A percentile compares a stretch with the other conserved stretches of the same genome.
These are phyloP conservation scores for Carapus acus DNA, from an alignment of 2,797 vertebrate genomes.

Conservation along the genomic window DNA sequence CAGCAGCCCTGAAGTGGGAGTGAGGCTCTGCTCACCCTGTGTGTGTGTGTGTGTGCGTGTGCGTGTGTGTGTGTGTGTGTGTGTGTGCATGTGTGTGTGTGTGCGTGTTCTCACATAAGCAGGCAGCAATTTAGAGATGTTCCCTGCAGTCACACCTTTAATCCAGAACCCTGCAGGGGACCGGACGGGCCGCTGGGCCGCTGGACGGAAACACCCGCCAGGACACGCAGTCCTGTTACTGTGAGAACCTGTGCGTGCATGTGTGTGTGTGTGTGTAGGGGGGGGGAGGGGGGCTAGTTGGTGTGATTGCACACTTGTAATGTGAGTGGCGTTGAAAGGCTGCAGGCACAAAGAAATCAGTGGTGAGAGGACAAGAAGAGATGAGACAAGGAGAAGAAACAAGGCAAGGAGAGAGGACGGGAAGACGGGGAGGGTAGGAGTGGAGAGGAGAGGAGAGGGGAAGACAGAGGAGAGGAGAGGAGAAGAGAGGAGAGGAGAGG, in stretches of 20 bases:
- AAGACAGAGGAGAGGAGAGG: no score
- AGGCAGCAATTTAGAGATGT: not conserved
- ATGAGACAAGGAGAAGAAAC: no score
- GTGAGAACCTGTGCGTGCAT: not conserved
- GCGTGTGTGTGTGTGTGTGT: no score
- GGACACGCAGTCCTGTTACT: not conserved
- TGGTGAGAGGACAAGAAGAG: no score
- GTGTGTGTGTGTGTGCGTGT: no score
- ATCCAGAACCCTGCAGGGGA: not conserved
- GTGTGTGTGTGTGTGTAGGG: not conserved
- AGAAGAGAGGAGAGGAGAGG: not conserved
- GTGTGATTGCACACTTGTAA: not conserved
- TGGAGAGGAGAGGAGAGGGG: no score
- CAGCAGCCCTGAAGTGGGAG: no score
- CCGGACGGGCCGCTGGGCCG: not conserved
- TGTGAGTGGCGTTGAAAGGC: not conserved
- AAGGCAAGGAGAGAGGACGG: no score
- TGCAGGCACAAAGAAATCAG: not conserved
- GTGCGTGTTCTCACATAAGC: not conserved
- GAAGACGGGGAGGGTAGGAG: not conserved
- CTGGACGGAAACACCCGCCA: not conserved
- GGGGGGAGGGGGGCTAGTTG: no score
- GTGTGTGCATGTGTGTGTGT: not conserved
- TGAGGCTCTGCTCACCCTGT: no score
- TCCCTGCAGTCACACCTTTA: not conserved